These are phyloP conservation scores for Brachionus paranguensis DNA, from an alignment of 1,140 invertebrate genomes.

Conservation along the genomic window DNA sequence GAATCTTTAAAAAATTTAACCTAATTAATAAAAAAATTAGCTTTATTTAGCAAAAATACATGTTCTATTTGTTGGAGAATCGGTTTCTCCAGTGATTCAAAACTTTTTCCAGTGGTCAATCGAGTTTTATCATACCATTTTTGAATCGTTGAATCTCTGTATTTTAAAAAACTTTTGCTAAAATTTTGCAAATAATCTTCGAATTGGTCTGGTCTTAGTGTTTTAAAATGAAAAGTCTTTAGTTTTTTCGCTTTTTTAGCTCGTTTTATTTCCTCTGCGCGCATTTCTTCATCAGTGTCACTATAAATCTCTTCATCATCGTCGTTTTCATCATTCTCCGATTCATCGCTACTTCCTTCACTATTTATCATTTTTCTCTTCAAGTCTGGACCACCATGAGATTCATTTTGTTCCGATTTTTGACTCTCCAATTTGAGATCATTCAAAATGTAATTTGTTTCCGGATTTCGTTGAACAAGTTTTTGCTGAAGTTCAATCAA, in stretches of 20 bases:
- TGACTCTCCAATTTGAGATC: neutral
- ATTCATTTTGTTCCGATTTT: slow-evolving; percentile 21
- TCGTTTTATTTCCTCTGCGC: slow-evolving; percentile 55
- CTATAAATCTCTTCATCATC: slow-evolving; percentile 62
- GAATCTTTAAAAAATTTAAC: slow-evolving; percentile 54
- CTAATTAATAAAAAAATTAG: neutral
- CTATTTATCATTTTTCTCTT: slow-evolving; percentile 50
- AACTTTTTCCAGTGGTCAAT: slow-evolving; percentile 62
- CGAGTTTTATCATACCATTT: slow-evolving; percentile 88
- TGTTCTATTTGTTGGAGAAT: slow-evolving; percentile 79
- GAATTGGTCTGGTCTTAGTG: slow-evolving; percentile 63
- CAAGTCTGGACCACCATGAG: slow-evolving; percentile 40
- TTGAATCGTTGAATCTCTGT: slow-evolving; percentile 63
- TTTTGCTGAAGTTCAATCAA: slow-evolving; percentile 61
- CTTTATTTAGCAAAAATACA: slow-evolving; percentile 43
- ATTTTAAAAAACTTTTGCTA: slow-evolving; percentile 65
- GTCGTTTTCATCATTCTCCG: slow-evolving; percentile 57
- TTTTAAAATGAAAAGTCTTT: slow-evolving; percentile 54
- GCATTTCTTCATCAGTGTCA: slow-evolving; percentile 57
- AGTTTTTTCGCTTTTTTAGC: slow-evolving; percentile 31
- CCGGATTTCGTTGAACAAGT: slow-evolving; percentile 63
- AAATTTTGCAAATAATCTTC: slow-evolving; percentile 61
- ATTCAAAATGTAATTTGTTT: slow-evolving; percentile 58
- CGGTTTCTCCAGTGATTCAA: slow-evolving; percentile 66
- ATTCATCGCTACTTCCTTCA: slow-evolving; percentile 1